Evolutionary conservation across 2,888 invertebrate genomes (phyloP), one percentile per base, ranked within the genome.

Genomic region (Papilio demoleus): DNA sequence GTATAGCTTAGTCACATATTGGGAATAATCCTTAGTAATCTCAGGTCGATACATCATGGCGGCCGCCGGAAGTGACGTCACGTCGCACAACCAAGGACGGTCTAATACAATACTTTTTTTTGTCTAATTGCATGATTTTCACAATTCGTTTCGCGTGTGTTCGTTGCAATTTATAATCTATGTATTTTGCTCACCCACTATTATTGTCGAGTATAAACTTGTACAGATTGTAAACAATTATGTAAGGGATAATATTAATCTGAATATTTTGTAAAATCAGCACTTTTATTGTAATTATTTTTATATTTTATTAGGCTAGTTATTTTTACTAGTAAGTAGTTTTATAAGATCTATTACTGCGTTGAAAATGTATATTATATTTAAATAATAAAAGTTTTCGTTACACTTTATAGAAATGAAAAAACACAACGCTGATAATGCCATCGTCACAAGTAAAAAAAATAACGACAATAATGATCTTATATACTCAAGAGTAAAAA

Each of bases 61-160:
- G 70, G 71, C 24, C 67, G 72, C 74, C 85, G 86, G 86, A 86
- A 62, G 76, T 82, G 81, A 82, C 78, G 79, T 77, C 74, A 76
- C 66, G 67, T 3, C 34, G 56, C 4, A 70, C 70, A 69, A 74
- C 75, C 74, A 74, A 73, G 75, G 70, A 72, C 70, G 58, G 72
- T 63, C 58, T 63, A 68, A 58, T 63, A 63, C 68, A 61, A 63
- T 53, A 58, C 61, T 40, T 67, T 58, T 67, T 58, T 68, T 67
- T 53, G 22, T 63, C 63, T 58, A 58, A 63, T 58, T 58, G 63
- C 68, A 47, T 68, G 68, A 58, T 68, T 68, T 63, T 68, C 67
- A 36, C 61, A 61, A 58, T 68, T 62, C 42, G 45, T 42, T 60
- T 67, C 17, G 38, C 47, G 17, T 50, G 60, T 45, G 11, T 59